A percentile compares a stretch with the other conserved stretches of the same genome.
Evolutionary conservation across 2,888 invertebrate genomes (phyloP).

Genomic region (Mesorhabditis sp.): DNA sequence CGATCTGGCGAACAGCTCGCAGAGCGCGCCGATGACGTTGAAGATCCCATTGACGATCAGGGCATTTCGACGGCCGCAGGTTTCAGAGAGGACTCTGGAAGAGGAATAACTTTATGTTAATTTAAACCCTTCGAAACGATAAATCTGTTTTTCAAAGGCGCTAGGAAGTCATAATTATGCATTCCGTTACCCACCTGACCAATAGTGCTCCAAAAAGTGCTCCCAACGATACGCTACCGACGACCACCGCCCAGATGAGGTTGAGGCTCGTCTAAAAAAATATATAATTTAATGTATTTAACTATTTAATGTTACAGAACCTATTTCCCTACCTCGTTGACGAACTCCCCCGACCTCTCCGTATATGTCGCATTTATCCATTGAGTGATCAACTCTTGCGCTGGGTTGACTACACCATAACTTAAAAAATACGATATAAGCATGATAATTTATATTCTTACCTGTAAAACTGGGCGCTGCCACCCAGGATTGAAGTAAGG

Average conservation of each 20-base stretch:
- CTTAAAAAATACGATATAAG: slow-evolving; percentile 12
- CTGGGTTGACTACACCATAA: slow-evolving; percentile 53
- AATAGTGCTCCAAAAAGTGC: slow-evolving; percentile 54
- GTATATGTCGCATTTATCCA: slow-evolving; percentile 56
- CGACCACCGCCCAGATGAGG: slow-evolving; percentile 59
- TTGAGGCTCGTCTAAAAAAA: slow-evolving; percentile 27
- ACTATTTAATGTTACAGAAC: background rate
- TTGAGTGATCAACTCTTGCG: slow-evolving; percentile 42
- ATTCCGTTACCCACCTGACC: slow-evolving; percentile 45
- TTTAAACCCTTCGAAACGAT: no score
- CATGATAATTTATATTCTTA: no score
- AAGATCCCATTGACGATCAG: slow-evolving; percentile 52
- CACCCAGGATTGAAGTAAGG: slow-evolving; percentile 49
- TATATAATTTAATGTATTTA: background rate
- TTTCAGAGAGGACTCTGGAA: slow-evolving; percentile 57
- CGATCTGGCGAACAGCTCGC: slow-evolving; percentile 59
- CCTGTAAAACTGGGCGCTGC: slow-evolving; percentile 54
- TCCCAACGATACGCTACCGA: slow-evolving; percentile 56
- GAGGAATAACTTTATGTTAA: background rate
- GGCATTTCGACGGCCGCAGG: slow-evolving; percentile 58
- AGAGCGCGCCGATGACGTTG: slow-evolving; percentile 57
- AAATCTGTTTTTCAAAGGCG: no score
- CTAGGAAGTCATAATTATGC: no score
- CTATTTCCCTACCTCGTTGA: no score
- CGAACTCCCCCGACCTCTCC: slow-evolving; percentile 24